Evolutionary conservation across 2,113 vertebrate genomes (phyloP).

Genomic region (Euleptes europaea): DNA sequence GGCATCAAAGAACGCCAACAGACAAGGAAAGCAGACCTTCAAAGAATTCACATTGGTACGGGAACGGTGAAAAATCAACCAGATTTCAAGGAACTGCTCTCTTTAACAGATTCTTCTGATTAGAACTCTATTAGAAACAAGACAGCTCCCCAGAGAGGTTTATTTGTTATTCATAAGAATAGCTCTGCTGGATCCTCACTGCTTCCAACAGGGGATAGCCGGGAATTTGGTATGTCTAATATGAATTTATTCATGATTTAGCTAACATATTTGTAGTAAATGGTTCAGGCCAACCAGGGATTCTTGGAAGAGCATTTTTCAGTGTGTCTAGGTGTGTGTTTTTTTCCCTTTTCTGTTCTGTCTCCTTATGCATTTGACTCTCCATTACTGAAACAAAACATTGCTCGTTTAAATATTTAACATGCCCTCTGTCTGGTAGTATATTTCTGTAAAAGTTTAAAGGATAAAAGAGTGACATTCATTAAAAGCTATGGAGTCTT

Average conservation of each 20-base stretch:
- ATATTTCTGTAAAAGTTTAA: not conserved
- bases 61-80: not conserved
- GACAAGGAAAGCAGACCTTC: not conserved
- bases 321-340: no score
- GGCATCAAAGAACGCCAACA: not conserved
- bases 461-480: not conserved
- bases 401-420: not conserved
- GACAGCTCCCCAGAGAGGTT: not conserved
- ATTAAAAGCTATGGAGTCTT: not conserved
- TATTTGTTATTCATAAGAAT: slow-evolving; percentile 20
- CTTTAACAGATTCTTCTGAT: not conserved
- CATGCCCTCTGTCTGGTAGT: not conserved
- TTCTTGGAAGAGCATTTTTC: not conserved
- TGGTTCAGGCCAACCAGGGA: not conserved
- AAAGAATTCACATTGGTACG: not conserved
- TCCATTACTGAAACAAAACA: not conserved
- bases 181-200: not conserved
- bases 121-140: slow-evolving; percentile 1
- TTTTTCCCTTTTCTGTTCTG: not conserved
- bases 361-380: not conserved
- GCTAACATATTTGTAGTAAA: not conserved
- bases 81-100: not conserved
- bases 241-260: slow-evolving; percentile 21
- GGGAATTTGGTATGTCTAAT: not conserved
- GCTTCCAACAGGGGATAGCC: not conserved